Evolutionary conservation across 2,888 invertebrate species (phyloP).

Genomic region (Gibbula magus): DNA sequence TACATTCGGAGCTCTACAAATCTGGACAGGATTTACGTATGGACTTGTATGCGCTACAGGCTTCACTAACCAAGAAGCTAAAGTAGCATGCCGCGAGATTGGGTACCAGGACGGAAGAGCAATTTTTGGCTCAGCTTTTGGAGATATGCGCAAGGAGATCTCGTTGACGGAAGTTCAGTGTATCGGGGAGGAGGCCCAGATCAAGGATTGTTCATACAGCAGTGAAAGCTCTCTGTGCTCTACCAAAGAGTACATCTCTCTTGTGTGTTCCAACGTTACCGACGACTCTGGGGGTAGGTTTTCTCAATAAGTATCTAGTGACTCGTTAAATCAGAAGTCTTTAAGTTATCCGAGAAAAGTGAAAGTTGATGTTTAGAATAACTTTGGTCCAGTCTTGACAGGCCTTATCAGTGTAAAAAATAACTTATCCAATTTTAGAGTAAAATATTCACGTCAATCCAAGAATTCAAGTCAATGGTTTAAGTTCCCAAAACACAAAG

Average conservation of each 20-base stretch:
- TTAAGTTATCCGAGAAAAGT: too few species aligned
- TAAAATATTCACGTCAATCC: too few species aligned
- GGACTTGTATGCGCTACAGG: conserved; percentile 83
- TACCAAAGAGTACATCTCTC: conserved; percentile 58
- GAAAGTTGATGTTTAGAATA: too few species aligned
- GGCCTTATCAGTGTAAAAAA: too few species aligned
- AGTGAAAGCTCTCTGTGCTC: conserved; percentile 34
- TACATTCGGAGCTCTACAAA: conserved; percentile 49
- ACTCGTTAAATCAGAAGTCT: too few species aligned
- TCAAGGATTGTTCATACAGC: conserved; percentile 45
- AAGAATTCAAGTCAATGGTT: too few species aligned
- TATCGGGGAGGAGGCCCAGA: conserved; percentile 48
- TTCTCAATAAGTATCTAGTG: not conserved
- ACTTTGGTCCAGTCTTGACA: too few species aligned
- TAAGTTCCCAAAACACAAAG: too few species aligned
- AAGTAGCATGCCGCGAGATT: conserved; percentile 60
- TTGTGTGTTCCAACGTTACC: conserved; percentile 52
- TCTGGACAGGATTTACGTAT: conserved; percentile 46
- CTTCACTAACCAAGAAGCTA: conserved; percentile 82
- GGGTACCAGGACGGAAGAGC: conserved; percentile 61
- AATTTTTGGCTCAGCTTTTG: conserved; percentile 64
- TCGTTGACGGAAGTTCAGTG: conserved; percentile 76
- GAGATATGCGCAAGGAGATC: conserved; percentile 34
- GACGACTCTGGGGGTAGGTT: conserved; percentile 12
- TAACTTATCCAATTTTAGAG: too few species aligned